Evolutionary conservation across 2,797 vertebrate species (phyloP).

Genomic region (Peromyscus melanophrys): DNA sequence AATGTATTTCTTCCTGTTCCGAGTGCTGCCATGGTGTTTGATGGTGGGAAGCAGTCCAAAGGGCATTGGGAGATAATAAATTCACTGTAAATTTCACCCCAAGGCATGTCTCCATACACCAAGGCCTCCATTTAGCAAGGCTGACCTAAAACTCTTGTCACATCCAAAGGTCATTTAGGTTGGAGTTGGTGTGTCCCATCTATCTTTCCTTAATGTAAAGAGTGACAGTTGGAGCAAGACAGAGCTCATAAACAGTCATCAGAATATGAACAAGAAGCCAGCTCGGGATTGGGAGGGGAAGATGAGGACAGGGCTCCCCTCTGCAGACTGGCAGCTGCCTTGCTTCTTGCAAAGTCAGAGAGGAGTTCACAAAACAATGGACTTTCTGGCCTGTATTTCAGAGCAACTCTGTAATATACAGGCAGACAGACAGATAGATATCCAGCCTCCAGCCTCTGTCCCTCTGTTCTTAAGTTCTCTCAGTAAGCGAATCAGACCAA

Average conservation of each 20-base stretch:
- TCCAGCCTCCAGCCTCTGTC: neutral
- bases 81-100: constrained; percentile 92
- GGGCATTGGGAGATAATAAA: constrained; percentile 93
- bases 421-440: neutral
- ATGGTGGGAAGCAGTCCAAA: constrained; percentile 92
- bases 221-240: constrained; percentile 87
- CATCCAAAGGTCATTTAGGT: constrained; percentile 92
- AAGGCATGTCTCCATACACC: constrained; percentile 90
- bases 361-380: constrained; percentile 14
- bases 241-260: constrained; percentile 88
- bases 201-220: constrained; percentile 89
- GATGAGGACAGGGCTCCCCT: constrained; percentile 58
- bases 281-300: constrained; percentile 46
- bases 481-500: neutral
- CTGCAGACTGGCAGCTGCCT: constrained; percentile 35
- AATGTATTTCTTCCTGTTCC: constrained; percentile 93
- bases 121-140: constrained; percentile 90
- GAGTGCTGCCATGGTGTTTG: constrained; percentile 92
- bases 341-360: constrained; percentile 63
- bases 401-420: neutral
- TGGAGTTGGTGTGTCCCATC: constrained; percentile 91
- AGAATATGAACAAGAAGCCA: constrained; percentile 86
- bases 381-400: constrained; percentile 53
- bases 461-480: neutral
- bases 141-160: constrained; percentile 93